Conservation (phyloP, 2,888 invertebrate species). For the Noctua pronuba region DNA sequence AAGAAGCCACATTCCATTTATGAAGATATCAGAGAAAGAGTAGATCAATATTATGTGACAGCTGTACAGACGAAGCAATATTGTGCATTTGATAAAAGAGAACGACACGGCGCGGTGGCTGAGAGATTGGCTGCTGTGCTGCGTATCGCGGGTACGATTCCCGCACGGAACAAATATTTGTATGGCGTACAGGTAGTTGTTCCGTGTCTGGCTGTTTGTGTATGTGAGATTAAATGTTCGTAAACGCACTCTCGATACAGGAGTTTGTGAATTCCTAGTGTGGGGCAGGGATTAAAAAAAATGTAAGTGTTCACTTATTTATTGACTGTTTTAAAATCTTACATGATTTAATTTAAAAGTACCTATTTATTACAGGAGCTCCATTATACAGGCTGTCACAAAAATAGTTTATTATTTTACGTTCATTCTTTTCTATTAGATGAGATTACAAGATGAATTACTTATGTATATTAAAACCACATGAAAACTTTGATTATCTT, state of each 20-base stretch:
- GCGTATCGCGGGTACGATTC: too few relatives aligned
- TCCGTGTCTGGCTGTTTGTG: too few relatives aligned
- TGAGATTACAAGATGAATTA: neutral
- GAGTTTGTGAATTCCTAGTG: too few relatives aligned
- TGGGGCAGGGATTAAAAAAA: too few relatives aligned
- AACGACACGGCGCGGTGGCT: too few relatives aligned
- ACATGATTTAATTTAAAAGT: neutral
- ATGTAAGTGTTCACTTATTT: slow-evolving; percentile 11
- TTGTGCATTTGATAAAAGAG: too few relatives aligned
- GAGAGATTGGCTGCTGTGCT: too few relatives aligned
- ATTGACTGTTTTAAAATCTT: slow-evolving; percentile 21
- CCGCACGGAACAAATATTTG: too few relatives aligned
- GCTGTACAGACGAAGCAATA: neutral
- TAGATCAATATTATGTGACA: neutral
- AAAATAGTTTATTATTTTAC: slow-evolving; percentile 19
- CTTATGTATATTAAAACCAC: too few relatives aligned
- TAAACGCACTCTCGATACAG: too few relatives aligned
- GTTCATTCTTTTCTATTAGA: neutral
- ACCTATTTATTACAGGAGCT: slow-evolving; percentile 41
- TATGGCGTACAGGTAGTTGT: too few relatives aligned
- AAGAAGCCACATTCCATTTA: neutral
- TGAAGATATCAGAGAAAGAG: neutral
- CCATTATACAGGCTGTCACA: slow-evolving; percentile 48
- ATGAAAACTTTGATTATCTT: neutral
- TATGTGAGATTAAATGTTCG: too few relatives aligned